Evolutionary conservation across 2,797 vertebrate genomes (phyloP).

Genomic region (Centropyge bicolor): DNA sequence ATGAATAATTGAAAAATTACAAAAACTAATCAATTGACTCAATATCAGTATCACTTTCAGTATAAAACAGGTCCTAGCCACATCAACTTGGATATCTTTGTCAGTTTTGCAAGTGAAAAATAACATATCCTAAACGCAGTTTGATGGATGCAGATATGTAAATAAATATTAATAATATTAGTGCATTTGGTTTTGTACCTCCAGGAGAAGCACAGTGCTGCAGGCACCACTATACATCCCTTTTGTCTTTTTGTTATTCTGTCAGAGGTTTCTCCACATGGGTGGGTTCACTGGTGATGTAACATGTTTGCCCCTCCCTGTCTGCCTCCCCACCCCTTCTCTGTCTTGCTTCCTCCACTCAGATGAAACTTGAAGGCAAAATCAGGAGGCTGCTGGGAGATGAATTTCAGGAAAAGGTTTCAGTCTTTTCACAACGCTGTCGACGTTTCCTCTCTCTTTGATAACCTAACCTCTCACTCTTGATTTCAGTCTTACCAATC

Average conservation of each 20-base stretch:
- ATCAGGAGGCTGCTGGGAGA: constrained; percentile 89
- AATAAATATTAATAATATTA: too few species aligned
- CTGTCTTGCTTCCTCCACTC: constrained; percentile 71
- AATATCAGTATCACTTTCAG: background rate
- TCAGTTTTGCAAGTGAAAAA: background rate
- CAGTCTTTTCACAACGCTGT: constrained; percentile 47
- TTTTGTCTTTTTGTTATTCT: background rate
- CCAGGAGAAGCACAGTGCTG: background rate
- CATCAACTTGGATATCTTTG: background rate
- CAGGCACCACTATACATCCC: background rate
- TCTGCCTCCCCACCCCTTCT: constrained; percentile 40
- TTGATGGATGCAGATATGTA: background rate
- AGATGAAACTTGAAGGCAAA: constrained; percentile 91
- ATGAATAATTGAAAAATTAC: background rate
- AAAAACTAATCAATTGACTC: background rate
- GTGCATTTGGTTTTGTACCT: background rate
- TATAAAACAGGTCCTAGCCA: background rate
- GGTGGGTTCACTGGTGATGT: constrained; percentile 77
- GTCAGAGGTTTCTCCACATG: constrained; percentile 47
- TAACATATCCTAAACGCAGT: background rate
- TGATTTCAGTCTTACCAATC: background rate
- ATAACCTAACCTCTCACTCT: constrained; percentile 11
- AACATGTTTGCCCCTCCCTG: constrained; percentile 49
- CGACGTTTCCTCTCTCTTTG: background rate
- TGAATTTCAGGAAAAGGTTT: constrained; percentile 92